These are phyloP conservation scores for Pygoscelis antarcticus DNA, from an alignment of 2,113 vertebrate genomes.

Conservation along the genomic window DNA sequence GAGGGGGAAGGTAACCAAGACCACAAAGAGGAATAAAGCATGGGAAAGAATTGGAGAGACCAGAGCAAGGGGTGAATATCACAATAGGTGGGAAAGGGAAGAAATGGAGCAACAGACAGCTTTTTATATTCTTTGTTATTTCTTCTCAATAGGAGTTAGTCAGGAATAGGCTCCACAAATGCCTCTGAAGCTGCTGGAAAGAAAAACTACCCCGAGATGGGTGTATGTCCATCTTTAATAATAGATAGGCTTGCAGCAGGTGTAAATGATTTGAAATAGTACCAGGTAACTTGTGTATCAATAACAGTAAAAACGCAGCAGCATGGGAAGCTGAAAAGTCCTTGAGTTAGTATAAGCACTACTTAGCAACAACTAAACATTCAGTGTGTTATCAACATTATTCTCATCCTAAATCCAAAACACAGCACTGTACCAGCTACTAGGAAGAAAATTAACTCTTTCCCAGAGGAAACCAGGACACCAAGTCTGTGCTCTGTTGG, in stretches of 20 bases:
- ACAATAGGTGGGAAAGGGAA: neutral
- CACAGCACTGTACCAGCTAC: too few relatives aligned
- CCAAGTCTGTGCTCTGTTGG: neutral
- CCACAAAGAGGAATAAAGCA: neutral
- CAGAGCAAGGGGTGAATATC: neutral
- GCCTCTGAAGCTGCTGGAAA: neutral
- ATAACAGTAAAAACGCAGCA: slow-evolving; percentile 52
- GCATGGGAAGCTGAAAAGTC: neutral
- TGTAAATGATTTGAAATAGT: slow-evolving; percentile 18
- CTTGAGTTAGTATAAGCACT: too few relatives aligned
- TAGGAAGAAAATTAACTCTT: too few relatives aligned
- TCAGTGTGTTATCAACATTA: too few relatives aligned
- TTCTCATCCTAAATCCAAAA: too few relatives aligned
- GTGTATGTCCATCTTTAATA: slow-evolving; percentile 24
- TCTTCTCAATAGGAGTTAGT: neutral
- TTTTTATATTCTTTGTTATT: neutral
- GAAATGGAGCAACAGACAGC: neutral
- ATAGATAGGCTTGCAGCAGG: neutral
- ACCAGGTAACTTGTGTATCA: slow-evolving; percentile 30
- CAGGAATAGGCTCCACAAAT: neutral
- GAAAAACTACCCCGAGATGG: neutral
- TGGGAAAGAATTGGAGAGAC: neutral
- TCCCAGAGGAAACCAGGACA: neutral
- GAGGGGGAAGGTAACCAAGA: neutral
- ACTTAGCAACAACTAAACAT: too few relatives aligned